Base-by-base conservation (phyloP, 2,888 invertebrate genomes). In the Perdita meconis region DNA sequence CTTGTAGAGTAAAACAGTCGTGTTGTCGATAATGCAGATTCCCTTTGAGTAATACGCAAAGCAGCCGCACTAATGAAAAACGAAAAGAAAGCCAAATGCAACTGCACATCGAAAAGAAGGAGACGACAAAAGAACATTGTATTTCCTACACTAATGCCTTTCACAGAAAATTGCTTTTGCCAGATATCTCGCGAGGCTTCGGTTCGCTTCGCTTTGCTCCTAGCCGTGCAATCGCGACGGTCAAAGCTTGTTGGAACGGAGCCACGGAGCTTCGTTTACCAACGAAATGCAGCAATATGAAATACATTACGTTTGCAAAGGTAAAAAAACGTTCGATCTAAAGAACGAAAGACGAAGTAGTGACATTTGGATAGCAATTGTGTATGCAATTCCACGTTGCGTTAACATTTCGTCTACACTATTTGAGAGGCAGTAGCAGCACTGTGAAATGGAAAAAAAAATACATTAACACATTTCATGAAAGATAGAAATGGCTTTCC, bases 191-290 rank as follows among this genome's bases (percentile, higher is more conserved):
- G 42, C 68, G 68, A 53, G 65, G 64, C 73, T 78, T 71, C 84
- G 80, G 78, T 59, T 60, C 56, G 64, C 56, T 56, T 64, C 53
- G 67, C 82, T 73, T 73, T 76, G 51, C 82, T 70, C 61, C 75
- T 75, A 57, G 56, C 73, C 82, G 81, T 83, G 77, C 71, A 86
- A 83, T 82, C 81, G 75, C 79, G 69, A 74, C 77, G 82, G 86
- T 86, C 88, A 88, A 88, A 83, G 81, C 85, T 88, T 82, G 85
- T 89, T 89, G 89, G 89, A 88, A 84, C 85, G 76, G 86, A 86
- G 88, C 89, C 89, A 89, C 81, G 78, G 76, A 77, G 80, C 81
- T 81, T 74, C 71, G 71, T 76, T 84, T 82, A 79, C 83, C 81
- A 85, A 80, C 79, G 80, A 84, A 86, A 86, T 83, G 85, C 86